Evolutionary conservation across 2,888 invertebrate genomes (phyloP), one percentile per base, ranked within the genome.

Genomic region (Criorhina ranunculi): DNA sequence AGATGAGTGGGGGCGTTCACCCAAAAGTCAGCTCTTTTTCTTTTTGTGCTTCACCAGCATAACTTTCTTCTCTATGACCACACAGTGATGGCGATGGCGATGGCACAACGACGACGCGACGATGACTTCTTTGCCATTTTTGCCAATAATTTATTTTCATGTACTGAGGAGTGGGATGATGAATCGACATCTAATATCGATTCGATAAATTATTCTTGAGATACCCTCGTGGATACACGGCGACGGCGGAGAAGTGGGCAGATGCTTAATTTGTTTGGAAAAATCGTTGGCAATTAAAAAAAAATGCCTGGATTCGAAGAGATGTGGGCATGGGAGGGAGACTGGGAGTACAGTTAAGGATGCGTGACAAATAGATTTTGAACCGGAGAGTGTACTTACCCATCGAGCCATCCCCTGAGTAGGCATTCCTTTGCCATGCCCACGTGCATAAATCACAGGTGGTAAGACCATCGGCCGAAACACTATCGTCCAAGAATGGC

Each of bases 391-490:
- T 55, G 70, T 59, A 92, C 93, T 93, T 90, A 94, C 94, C 94
- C 89, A 94, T 92, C 87, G 94, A 93, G 87, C 93, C 93, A 88
- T 94, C 94, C 87, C 93, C 90, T 80, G 92, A 93, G 91, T 92
- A 93, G 88, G 93, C 92, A 91, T 93, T 93, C 89, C 93, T 93
- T 89, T 94, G 93, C 93, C 94, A 94, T 88, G 95, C 95, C 95
- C 95, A 95, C 88, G 95, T 93, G 91, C 95, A 95, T 87, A 95
- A 93, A 92, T 95, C 95, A 91, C 95, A 95, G 89, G 95, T 95
- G 89, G 95, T 95, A 87, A 95, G 93, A 80, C 95, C 95, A 91
- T 95, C 95, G 81, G 94, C 93, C 87, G 93, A 93, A 87, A 93
- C 93, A 87, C 92, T 93, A 87, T 94, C 94, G 89, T 95, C 95